Base-by-base conservation (phyloP, 2,888 invertebrate genomes). In the Amblyjoppa proteus region DNA sequence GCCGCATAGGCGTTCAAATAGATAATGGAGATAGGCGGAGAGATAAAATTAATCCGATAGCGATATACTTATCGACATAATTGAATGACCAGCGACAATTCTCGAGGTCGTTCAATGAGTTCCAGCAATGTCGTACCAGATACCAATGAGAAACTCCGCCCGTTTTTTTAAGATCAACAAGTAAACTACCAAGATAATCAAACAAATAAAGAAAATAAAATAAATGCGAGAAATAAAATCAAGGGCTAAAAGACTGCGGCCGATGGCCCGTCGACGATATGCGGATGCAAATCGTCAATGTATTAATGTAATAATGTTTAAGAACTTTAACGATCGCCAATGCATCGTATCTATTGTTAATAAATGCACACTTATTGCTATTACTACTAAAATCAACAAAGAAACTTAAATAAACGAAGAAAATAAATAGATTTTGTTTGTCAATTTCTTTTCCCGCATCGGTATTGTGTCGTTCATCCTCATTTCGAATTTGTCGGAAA, bases 31-130 rank as follows among this genome's bases (percentile, higher is more conserved):
- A 51, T n/a, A 31, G 13, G 28, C 13, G 11, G 25, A 49, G n/a
- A 71, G 84, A 84, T 80, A 84, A 80, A 38, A 80, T 71, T 80
- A 71, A 80, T 84, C 84, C 49, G 75, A 80, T 76, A 80, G 3
- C 45, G 79, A 70, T 66, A 49, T 9, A 70, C 53, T 73, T 75
- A 75, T 79, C 51, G 79, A 75, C 74, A 69, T 20, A 70, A 69
- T 69, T 64, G 34, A 75, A 76, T 38, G 45, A 75, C 31, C 61
- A 56, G 56, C 77, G 66, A 83, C 53, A 77, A 20, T 58, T 73
- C 9, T 1, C 77, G 49, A 83, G 64, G 31, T 73, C 66, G 9
- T 64, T 68, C 61, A 16, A 61, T 13, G 31, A 61, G 25, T 31
- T 61, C 31, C 61, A 16, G 61, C 28, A 61, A 61, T 3, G 28